Conservation (phyloP, 2,888 invertebrate species). For the Apeira syringaria region DNA sequence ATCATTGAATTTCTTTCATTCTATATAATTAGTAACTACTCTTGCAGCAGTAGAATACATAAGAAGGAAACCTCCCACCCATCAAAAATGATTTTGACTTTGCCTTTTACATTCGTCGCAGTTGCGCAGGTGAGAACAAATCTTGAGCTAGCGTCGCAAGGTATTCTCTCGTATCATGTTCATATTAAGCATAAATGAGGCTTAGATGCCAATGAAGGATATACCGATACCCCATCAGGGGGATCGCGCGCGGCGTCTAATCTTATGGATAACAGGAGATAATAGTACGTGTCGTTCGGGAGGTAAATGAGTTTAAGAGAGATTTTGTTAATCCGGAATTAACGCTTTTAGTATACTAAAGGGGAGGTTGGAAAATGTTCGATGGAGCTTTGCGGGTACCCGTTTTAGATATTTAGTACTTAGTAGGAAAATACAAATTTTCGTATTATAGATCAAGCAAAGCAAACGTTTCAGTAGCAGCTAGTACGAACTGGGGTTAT, state of each 20-base stretch:
- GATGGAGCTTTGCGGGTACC: not conserved
- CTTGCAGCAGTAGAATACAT: too few species aligned
- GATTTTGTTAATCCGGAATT: constrained; percentile 18
- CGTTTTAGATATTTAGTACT: too few species aligned
- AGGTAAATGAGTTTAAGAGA: constrained; percentile 21
- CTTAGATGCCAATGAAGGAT: constrained; percentile 16
- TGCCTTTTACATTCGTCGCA: not conserved
- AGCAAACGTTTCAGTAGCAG: too few species aligned
- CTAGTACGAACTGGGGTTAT: too few species aligned
- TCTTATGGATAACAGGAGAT: constrained; percentile 33
- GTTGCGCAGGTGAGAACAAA: constrained; percentile 1
- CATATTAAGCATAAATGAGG: constrained; percentile 26
- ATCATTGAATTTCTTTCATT: too few species aligned
- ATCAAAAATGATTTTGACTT: too few species aligned
- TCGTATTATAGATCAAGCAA: too few species aligned
- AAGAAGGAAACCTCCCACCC: too few species aligned
- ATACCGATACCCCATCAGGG: constrained; percentile 29
- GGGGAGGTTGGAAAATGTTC: constrained; percentile 1
- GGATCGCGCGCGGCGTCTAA: constrained; percentile 27
- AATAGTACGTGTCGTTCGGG: constrained; percentile 20
- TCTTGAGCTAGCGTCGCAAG: constrained; percentile 4
- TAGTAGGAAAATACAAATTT: too few species aligned
- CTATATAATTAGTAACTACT: too few species aligned
- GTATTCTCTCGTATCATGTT: constrained; percentile 15
- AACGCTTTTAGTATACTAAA: constrained; percentile 16